These are phyloP conservation scores for Bergia sp. DNA, from an alignment of 92 coral and sea anemone genomes.

Conservation along the genomic window DNA sequence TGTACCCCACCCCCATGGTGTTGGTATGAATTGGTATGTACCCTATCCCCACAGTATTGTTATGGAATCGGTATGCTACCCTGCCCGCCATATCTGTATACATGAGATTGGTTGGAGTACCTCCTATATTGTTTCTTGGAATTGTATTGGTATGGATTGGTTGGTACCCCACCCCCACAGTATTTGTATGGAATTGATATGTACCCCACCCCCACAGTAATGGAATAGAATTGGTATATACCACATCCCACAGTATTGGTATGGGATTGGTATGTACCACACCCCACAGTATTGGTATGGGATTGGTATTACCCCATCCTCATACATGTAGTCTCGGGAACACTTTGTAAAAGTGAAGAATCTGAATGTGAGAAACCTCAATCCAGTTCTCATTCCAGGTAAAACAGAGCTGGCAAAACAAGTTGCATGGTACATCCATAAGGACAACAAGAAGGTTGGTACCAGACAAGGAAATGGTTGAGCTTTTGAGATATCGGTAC, in stretches of 20 bases:
- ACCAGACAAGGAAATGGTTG: neutral
- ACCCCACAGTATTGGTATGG: neutral
- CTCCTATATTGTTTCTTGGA: neutral
- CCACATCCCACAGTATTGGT: too few species aligned
- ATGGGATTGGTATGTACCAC: conserved; percentile 72
- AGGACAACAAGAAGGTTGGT: conserved; percentile 93
- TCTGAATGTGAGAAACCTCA: neutral
- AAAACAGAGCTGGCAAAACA: conserved; percentile 99
- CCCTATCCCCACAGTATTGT: too few species aligned
- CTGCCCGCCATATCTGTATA: too few species aligned
- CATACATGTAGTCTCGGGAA: neutral
- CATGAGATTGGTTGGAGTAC: too few species aligned
- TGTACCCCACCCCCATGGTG: too few species aligned
- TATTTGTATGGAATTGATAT: neutral
- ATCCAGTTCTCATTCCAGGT: conserved; percentile 53
- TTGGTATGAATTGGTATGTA: too few species aligned
- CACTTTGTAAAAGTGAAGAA: neutral
- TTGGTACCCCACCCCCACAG: neutral
- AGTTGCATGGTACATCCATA: conserved; percentile 96
- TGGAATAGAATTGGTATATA: too few species aligned
- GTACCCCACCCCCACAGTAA: neutral
- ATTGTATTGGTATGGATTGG: neutral
- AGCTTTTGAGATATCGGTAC: too few species aligned
- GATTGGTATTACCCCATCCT: neutral
- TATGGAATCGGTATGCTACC: too few species aligned